Conservation (phyloP, 2,797 vertebrate genomes). For the Lacerta viridis region DNA sequence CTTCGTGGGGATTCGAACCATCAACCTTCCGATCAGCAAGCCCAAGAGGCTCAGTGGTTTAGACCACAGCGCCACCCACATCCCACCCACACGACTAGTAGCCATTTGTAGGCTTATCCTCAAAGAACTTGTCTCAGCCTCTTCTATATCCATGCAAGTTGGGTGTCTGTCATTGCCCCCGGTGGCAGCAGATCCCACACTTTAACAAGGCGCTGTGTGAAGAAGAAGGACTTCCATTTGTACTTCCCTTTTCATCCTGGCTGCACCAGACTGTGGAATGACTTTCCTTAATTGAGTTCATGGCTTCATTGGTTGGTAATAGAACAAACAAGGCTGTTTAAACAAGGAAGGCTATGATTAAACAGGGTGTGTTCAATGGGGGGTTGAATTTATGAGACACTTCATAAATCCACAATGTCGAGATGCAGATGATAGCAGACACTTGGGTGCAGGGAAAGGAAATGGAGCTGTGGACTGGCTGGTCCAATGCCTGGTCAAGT, state of each 20-base stretch:
- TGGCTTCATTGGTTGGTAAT: constrained; percentile 76
- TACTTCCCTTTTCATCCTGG: constrained; percentile 5
- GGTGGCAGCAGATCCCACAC: too few species aligned
- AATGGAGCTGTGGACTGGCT: not conserved
- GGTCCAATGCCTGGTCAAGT: not conserved
- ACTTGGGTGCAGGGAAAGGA: not conserved
- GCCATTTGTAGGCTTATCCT: too few species aligned
- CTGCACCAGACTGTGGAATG: constrained; percentile 67
- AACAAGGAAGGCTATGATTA: constrained; percentile 77
- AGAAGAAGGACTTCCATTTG: too few species aligned
- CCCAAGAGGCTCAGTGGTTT: too few species aligned
- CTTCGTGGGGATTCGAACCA: fast-evolving
- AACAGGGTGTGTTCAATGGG: constrained; percentile 64
- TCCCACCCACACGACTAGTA: too few species aligned
- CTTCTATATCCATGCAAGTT: too few species aligned
- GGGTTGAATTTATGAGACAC: constrained; percentile 67
- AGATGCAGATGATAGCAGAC: constrained; percentile 48
- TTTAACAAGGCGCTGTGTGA: too few species aligned
- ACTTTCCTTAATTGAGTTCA: constrained; percentile 76
- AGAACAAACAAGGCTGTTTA: constrained; percentile 76
- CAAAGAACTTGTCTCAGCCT: too few species aligned
- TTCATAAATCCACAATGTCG: constrained; percentile 53
- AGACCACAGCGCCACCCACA: too few species aligned
- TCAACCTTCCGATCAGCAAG: too few species aligned
- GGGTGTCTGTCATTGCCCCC: too few species aligned